These are phyloP conservation scores for Hirtodrosophila trivittata DNA, from an alignment of 2,888 invertebrate genomes.

Conservation along the genomic window DNA sequence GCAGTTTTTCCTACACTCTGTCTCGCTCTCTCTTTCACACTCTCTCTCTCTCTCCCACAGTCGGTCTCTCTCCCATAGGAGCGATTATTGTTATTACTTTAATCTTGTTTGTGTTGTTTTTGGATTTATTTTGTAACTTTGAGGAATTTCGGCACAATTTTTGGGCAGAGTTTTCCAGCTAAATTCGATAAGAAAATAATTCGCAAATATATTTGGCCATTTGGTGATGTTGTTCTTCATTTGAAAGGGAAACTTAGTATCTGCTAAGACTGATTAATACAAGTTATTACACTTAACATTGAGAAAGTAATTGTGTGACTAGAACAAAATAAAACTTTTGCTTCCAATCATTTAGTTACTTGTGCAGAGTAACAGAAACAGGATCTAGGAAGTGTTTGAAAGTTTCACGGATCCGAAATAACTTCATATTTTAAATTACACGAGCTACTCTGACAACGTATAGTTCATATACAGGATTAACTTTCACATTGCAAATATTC, in stretches of 20 bases:
- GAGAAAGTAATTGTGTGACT: no score
- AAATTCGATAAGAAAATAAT: conserved; percentile 40
- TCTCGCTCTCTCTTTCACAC: conserved; percentile 14
- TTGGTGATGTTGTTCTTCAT: conserved; percentile 5
- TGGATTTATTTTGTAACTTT: conserved; percentile 32
- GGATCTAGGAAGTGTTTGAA: no score
- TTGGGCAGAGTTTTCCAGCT: conserved; percentile 25
- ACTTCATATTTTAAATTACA: no score
- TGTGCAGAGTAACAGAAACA: no score
- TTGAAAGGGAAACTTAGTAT: conserved; percentile 17
- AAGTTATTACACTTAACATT: no score
- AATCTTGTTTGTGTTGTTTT: conserved; percentile 44
- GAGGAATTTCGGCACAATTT: conserved; percentile 39
- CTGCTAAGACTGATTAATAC: no score
- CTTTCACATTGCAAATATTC: no score
- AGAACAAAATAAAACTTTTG: no score
- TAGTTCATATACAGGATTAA: no score
- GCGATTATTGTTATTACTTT: conserved; percentile 43
- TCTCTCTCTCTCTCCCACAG: conserved; percentile 16
- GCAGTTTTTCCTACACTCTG: conserved; percentile 13
- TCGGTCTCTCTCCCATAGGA: conserved; percentile 16
- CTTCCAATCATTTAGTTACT: no score
- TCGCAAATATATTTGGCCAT: conserved; percentile 9
- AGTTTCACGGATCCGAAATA: no score
- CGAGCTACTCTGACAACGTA: no score